These are phyloP conservation scores for Stegana nigrithorax DNA, from an alignment of 2,888 invertebrate species.

Conservation along the genomic window DNA sequence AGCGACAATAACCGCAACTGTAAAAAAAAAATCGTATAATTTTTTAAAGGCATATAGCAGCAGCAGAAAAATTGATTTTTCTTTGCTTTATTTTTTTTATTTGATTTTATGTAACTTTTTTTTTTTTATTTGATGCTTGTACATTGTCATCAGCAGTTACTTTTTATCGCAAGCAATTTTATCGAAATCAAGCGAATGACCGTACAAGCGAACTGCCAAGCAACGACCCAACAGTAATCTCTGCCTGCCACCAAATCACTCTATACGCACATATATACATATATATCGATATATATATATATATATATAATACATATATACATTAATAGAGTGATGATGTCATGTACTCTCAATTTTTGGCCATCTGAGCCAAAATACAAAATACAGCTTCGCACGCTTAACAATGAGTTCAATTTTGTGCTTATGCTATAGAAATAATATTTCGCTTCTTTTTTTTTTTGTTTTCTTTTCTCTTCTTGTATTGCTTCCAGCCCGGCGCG, in stretches of 20 bases:
- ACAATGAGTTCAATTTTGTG: conserved; percentile 15
- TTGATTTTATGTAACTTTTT: too few relatives aligned
- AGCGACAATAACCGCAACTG: too few relatives aligned
- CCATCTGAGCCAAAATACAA: conserved; percentile 7
- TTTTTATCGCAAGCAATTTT: conserved; percentile 7
- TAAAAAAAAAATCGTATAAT: not conserved
- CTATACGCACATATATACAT: conserved; percentile 7
- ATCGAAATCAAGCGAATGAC: conserved; percentile 37
- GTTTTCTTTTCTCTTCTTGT: too few relatives aligned
- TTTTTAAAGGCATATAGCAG: not conserved
- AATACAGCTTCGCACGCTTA: conserved; percentile 13
- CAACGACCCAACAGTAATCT: conserved; percentile 36
- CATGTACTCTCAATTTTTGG: conserved; percentile 9
- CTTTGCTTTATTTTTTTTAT: conserved; percentile 1
- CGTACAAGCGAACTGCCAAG: conserved; percentile 31
- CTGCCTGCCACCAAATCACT: conserved; percentile 25
- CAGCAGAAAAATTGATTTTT: conserved; percentile 30
- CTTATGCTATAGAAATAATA: conserved; percentile 18
- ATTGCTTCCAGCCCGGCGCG: too few relatives aligned
- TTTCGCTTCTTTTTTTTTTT: too few relatives aligned
- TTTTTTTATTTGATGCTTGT: too few relatives aligned
- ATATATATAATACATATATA: not conserved
- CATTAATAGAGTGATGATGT: conserved; percentile 7
- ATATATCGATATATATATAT: not conserved
- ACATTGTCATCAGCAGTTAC: conserved; percentile 30